Base-by-base conservation (phyloP, 1,140 invertebrate species). In the Habropoda laboriosa region DNA sequence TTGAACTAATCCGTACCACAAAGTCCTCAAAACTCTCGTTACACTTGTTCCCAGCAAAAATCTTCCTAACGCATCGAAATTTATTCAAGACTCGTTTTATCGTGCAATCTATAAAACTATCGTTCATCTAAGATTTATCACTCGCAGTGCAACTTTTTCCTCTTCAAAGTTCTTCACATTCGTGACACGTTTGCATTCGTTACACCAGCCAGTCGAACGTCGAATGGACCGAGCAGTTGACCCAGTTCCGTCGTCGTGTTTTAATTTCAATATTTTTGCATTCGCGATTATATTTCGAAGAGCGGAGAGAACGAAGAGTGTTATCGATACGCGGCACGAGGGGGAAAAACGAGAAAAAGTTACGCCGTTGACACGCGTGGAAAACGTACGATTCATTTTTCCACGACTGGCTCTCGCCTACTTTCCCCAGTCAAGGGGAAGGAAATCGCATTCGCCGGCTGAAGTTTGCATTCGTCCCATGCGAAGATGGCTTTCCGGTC, bases 251-350 rank as follows among this genome's bases (percentile, higher is more conserved):
- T n/a, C n/a, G 3, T 12, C 55, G 5, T 30, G 40, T 18, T 66
- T 75, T 53, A 40, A 53, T 75, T 75, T 66, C 61, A 75, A 53
- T 55, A 75, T 64, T 66, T 75, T 66, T 66, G 35, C 73, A 42
- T n/a, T 42, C 18, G 24, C 47, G 47, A 75, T 64, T 18, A n/a
- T n/a, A 47, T 21, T 7, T 24, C 60, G 60, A 42, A n/a, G 16
- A n/a, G n/a, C 51, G 7, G 32, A 16, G 16, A 1, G 18, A 38
- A 7, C 38, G 13, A 12, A 8, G 16, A 3, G 18, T 35, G 45
- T 49, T 49, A 49, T 49, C 45, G 45, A 13, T 49, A 67, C 18
- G 49, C 12, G n/a, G n/a, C n/a, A n/a, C n/a, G n/a, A n/a, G n/a
- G n/a, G n/a, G n/a, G n/a, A 27, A 32, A 3, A n/a, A 16, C 53